A percentile compares a stretch with the other conserved stretches of the same genome.
Conservation (phyloP, 2,797 vertebrate genomes). For the Buceros bicornis region DNA sequence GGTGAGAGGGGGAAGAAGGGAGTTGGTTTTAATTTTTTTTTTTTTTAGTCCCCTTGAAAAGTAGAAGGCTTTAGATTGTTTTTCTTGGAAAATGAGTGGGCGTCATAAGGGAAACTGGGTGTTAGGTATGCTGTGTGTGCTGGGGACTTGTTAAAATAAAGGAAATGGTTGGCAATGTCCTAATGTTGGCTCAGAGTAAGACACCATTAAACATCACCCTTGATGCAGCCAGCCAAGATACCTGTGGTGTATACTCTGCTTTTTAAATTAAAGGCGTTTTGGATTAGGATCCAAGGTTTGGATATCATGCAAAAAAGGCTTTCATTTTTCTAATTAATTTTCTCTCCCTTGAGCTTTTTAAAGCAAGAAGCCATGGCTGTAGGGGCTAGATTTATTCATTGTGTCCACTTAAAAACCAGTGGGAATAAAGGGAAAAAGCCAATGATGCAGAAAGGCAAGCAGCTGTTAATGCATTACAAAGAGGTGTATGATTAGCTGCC, state of each 20-base stretch:
- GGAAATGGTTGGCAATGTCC: constrained; percentile 1
- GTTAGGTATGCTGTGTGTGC: not conserved
- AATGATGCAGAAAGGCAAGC: not conserved
- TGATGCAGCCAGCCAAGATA: constrained; percentile 32
- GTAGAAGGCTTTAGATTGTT: not conserved
- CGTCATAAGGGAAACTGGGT: not conserved
- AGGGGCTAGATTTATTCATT: not conserved
- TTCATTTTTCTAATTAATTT: not conserved
- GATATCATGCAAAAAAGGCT: not conserved
- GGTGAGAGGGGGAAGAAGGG: not conserved
- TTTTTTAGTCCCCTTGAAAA: not conserved
- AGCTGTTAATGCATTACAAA: not conserved
- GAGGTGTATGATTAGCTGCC: constrained; percentile 6
- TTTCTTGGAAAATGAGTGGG: not conserved
- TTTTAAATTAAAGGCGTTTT: not conserved
- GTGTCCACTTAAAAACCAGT: not conserved
- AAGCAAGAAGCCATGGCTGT: not conserved
- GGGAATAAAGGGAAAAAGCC: not conserved
- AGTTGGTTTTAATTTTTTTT: not conserved
- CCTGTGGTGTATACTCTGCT: constrained; percentile 22
- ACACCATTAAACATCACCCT: not conserved
- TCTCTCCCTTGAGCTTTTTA: not conserved
- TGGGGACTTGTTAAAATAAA: constrained; percentile 9
- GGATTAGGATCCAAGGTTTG: not conserved
- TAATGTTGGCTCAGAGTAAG: not conserved